Evolutionary conservation across 2,113 vertebrate species (phyloP).

Genomic region (Glaucidium brasilianum): DNA sequence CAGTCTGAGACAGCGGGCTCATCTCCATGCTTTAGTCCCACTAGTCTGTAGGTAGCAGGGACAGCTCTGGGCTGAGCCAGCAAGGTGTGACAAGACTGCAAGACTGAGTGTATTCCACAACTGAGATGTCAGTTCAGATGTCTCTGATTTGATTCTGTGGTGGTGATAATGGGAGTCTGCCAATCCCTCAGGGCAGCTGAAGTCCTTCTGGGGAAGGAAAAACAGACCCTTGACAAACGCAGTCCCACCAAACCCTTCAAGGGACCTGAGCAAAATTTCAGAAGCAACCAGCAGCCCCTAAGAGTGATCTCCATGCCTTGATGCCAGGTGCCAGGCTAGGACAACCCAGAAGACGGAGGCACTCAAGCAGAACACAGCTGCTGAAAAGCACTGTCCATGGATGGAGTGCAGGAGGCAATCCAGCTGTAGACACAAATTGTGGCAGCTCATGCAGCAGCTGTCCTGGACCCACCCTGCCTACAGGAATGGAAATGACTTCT

Average conservation of each 20-base stretch:
- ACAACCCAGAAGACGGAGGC: not conserved
- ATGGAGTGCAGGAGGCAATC: not conserved
- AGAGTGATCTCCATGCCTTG: not conserved
- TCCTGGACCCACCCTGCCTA: not conserved
- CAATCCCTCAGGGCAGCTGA: not conserved
- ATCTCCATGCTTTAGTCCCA: not conserved
- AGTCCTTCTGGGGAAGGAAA: not conserved
- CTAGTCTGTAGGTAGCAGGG: not conserved
- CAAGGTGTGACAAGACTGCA: not conserved
- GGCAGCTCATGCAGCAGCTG: not conserved
- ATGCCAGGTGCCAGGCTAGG: not conserved
- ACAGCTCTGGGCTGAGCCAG: not conserved
- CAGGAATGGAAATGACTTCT: not conserved
- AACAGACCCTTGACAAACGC: not conserved
- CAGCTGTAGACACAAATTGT: accelerated
- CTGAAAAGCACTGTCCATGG: not conserved
- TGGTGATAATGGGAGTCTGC: not conserved
- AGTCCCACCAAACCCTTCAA: not conserved
- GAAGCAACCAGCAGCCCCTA: not conserved
- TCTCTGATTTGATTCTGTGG: not conserved
- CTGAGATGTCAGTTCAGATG: not conserved
- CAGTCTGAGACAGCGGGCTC: not conserved
- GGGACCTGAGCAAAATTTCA: not conserved
- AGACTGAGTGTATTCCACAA: not conserved
- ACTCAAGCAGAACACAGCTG: not conserved